Evolutionary conservation across 2,113 vertebrate species (phyloP).

Genomic region (Anguilla rostrata): DNA sequence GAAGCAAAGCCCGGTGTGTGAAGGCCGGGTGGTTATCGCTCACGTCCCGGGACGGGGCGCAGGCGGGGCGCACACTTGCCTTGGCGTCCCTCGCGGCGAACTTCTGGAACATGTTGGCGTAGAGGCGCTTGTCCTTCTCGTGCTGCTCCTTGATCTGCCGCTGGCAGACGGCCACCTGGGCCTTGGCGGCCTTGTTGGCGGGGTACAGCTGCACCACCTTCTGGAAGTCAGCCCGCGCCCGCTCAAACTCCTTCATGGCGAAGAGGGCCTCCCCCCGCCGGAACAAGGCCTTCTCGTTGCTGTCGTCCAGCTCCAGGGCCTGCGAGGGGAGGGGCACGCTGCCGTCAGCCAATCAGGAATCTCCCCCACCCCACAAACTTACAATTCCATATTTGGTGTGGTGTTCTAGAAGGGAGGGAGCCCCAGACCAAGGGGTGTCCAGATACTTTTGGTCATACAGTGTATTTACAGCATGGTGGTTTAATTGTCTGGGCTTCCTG

Average conservation of each 20-base stretch:
- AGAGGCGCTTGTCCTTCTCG: slow-evolving; percentile 90
- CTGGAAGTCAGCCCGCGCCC: slow-evolving; percentile 85
- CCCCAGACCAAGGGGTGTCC: too few species aligned
- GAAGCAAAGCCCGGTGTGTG: too few species aligned
- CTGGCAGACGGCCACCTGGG: slow-evolving; percentile 84
- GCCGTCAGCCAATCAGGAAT: neutral
- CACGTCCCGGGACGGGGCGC: too few species aligned
- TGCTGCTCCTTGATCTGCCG: slow-evolving; percentile 88
- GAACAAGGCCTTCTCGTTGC: slow-evolving; percentile 94
- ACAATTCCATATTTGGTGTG: neutral
- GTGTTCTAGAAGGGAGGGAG: too few species aligned
- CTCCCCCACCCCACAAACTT: neutral
- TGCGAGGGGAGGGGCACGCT: slow-evolving; percentile 41
- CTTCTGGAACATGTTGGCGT: slow-evolving; percentile 97
- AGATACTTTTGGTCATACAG: too few species aligned
- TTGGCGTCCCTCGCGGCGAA: slow-evolving; percentile 87
- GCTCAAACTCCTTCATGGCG: slow-evolving; percentile 88
- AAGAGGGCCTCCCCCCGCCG: slow-evolving; percentile 86
- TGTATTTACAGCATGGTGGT: too few species aligned
- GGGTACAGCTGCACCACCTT: slow-evolving; percentile 89
- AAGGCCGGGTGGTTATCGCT: too few species aligned
- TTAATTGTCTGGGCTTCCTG: too few species aligned
- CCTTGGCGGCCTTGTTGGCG: slow-evolving; percentile 89
- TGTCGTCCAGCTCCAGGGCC: slow-evolving; percentile 84
- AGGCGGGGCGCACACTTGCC: slow-evolving; percentile 58